Conservation (phyloP, 2,797 vertebrate genomes). For the Staurois parvus region DNA sequence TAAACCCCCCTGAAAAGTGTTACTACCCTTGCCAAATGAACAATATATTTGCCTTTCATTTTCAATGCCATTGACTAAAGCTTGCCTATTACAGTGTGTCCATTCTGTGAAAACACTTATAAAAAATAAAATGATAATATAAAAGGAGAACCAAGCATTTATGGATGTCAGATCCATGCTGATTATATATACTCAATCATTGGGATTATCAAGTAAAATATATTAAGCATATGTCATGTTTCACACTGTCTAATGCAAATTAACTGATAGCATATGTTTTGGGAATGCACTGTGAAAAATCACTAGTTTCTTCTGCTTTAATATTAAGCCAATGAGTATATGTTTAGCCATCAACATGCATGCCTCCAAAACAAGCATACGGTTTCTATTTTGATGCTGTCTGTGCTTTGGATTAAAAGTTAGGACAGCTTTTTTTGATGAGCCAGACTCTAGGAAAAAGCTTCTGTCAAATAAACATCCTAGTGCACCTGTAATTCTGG, state of each 20-base stretch:
- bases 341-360: slow-evolving; percentile 23
- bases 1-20: too few species aligned
- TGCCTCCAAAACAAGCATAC: background rate
- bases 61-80: too few species aligned
- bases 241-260: slow-evolving; percentile 37
- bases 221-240: slow-evolving; percentile 53
- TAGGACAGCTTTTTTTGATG: too few species aligned
- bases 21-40: too few species aligned
- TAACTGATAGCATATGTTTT: slow-evolving; percentile 50
- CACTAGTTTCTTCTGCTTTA: slow-evolving; percentile 35
- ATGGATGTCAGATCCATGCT: slow-evolving; percentile 5
- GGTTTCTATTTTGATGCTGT: slow-evolving; percentile 2
- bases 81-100: too few species aligned
- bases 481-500: too few species aligned
- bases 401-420: too few species aligned
- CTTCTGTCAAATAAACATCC: too few species aligned
- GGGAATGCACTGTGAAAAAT: slow-evolving; percentile 21
- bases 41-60: too few species aligned
- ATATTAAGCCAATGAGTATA: slow-evolving; percentile 36
- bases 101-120: background rate
- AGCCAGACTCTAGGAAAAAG: too few species aligned
- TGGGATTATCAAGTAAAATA: slow-evolving; percentile 23
- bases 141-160: slow-evolving; percentile 2
- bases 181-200: slow-evolving; percentile 37
- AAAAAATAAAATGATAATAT: background rate